Conservation (phyloP, 2,113 vertebrate genomes). For the Cololabis saira region DNA sequence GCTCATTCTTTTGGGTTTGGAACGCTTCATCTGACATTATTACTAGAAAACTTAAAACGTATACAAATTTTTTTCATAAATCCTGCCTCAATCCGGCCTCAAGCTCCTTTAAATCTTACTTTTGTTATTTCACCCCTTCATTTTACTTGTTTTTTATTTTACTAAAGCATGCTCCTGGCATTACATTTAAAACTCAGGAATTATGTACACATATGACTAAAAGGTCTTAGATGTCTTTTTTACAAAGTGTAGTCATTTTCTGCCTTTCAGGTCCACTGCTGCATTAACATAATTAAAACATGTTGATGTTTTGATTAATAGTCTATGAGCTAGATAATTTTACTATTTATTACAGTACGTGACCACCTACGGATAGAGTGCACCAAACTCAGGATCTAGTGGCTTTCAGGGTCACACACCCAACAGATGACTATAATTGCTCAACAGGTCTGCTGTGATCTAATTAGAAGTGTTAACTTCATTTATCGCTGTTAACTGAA, state of each 20-base stretch:
- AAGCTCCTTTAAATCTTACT: too few relatives aligned
- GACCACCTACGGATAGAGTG: slow-evolving; percentile 44
- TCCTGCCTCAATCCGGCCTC: too few relatives aligned
- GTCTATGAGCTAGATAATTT: slow-evolving; percentile 34
- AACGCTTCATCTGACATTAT: too few relatives aligned
- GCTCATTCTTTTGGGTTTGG: too few relatives aligned
- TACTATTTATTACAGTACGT: slow-evolving; percentile 42
- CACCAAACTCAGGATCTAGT: slow-evolving; percentile 7
- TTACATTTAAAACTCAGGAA: too few relatives aligned
- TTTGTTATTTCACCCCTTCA: too few relatives aligned
- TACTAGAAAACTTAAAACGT: too few relatives aligned
- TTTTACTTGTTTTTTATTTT: too few relatives aligned
- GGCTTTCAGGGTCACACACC: slow-evolving; percentile 6
- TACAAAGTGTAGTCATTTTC: not conserved
- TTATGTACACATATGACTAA: too few relatives aligned
- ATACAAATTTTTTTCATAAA: too few relatives aligned
- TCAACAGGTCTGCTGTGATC: slow-evolving; percentile 8
- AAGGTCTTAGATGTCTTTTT: too few relatives aligned
- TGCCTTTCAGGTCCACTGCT: not conserved
- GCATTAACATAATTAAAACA: slow-evolving; percentile 36
- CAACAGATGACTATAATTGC: slow-evolving; percentile 49
- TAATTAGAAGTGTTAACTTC: slow-evolving; percentile 45
- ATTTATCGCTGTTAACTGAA: slow-evolving; percentile 19
- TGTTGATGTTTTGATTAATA: slow-evolving; percentile 29
- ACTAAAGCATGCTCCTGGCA: too few relatives aligned